Base-by-base conservation (phyloP, 1,140 invertebrate species). In the Chymomyza costata region DNA sequence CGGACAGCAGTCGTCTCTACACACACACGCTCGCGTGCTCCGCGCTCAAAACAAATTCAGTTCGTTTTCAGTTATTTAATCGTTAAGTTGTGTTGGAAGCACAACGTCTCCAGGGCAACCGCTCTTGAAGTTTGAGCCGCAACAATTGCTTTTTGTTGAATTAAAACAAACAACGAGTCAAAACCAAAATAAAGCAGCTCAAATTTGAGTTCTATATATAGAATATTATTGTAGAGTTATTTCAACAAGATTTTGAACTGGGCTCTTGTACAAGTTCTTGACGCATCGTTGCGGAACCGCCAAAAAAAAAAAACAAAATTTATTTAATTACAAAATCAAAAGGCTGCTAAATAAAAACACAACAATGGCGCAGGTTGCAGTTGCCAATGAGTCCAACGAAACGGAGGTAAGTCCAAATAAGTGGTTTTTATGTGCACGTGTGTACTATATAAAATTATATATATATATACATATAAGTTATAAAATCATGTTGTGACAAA, bases 41-140 rank as follows among this genome's bases (percentile, higher is more conserved):
- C 21, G 21, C 21, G 21, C 3, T 25, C 8, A 3, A 8, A 5
- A 5, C 32, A 3, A 3, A 34, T 3, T 83, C 63, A 83, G 69
- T 83, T 47, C 21, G 40, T 18, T 54, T 64, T 55, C 54, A 61
- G 54, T 71, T 76, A 80, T 80, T 83, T 51, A 65, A 63, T 76
- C 73, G 80, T 71, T 78, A 55, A 74, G 80, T 80, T 83, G 80
- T 80, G 63, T 57, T 31, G 52, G 43, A 50, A 16, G 11, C 39
- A 16, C n/a, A 47, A 18, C 49, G 63, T 71, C 46, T 51, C 76
- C 47, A 82, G 65, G 71, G 56, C 66, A 61, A 78, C 71, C 45
- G 25, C 34, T 0, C 37, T 11, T 32, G 18, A 49, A 56, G 45
- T 39, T 60, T 43, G 11, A 39, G 59, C 48, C 3, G 21, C 21